Evolutionary conservation across 2,888 invertebrate species (phyloP), one percentile per base, ranked within the genome.

Genomic region (Byasa hedistus): DNA sequence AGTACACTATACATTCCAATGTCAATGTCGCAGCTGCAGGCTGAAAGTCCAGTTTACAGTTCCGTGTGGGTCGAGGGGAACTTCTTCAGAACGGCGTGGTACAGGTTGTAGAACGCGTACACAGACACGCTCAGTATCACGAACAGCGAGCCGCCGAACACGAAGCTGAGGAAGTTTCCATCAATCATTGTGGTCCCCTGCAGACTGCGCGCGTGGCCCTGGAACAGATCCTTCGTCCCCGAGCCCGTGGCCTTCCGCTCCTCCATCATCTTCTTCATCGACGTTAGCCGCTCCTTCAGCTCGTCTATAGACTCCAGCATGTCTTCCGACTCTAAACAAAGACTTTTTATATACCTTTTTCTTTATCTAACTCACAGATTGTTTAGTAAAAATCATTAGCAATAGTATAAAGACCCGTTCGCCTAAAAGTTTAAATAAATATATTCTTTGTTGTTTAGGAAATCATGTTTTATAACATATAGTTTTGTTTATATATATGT

Each of bases 31-130:
- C 72, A 64, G 36, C 64, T 21, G n/a, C 57, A 2, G 10, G 22
- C 17, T 72, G 71, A 74, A 64, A 71, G 72, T 74, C 68, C 66
- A 69, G 72, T 76, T 94, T 95, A 97, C 79, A 97, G 86, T 86
- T 97, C 97, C 44, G 96, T 96, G 78, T 97, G 96, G 59, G 92
- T 93, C 0, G 96, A 94, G 0, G 96, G 96, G 76, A 97, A 97
- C 84, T 96, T 96, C 86, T 96, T 97, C 44, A 96, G 82, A 61
- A 97, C 95, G 21, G 96, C 96, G 75, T 94, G 92, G 79, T 95
- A 96, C 0, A 97, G 91, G 83, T 96, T 96, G 76, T 96, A 96
- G 81, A 97, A 97, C 0, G 97, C 97, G 78, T 97, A 97, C 1
- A 95, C 92, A 63, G 96, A 96, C 54, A 97, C 97, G 74, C 95